Conservation (phyloP, 1,140 invertebrate genomes). For the Trinorchestia longiramus region DNA sequence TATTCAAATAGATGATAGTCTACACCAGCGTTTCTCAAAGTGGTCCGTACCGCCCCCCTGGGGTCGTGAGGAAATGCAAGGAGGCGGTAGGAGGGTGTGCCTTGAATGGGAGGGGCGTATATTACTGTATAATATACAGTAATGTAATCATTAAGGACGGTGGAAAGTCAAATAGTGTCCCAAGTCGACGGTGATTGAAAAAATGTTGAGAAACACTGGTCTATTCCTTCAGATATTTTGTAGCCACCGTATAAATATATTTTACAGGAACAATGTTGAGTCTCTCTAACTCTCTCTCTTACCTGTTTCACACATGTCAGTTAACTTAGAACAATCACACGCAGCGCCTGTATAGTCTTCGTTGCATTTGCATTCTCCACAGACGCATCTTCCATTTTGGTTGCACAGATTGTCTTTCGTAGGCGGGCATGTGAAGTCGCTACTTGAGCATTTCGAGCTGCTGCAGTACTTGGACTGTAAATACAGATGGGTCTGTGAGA, state of each 20-base stretch:
- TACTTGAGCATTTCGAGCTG: neutral
- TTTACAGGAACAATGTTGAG: neutral
- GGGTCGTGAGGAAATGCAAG: too few relatives aligned
- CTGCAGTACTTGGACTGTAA: constrained; percentile 18
- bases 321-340: neutral
- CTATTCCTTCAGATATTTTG: too few relatives aligned
- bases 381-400: neutral
- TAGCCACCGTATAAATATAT: neutral
- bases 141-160: too few relatives aligned
- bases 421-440: neutral
- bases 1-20: too few relatives aligned
- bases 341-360: neutral
- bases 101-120: too few relatives aligned
- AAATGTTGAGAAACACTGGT: too few relatives aligned
- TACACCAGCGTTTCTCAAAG: too few relatives aligned
- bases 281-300: neutral
- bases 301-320: neutral
- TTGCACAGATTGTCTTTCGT: constrained; percentile 14
- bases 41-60: too few relatives aligned
- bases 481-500: neutral
- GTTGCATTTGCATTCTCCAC: neutral
- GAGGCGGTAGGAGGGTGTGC: too few relatives aligned
- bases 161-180: too few relatives aligned
- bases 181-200: too few relatives aligned
- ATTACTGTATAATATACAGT: too few relatives aligned